Conservation (phyloP, 2,113 vertebrate genomes). For the Callospermophilus lateralis region DNA sequence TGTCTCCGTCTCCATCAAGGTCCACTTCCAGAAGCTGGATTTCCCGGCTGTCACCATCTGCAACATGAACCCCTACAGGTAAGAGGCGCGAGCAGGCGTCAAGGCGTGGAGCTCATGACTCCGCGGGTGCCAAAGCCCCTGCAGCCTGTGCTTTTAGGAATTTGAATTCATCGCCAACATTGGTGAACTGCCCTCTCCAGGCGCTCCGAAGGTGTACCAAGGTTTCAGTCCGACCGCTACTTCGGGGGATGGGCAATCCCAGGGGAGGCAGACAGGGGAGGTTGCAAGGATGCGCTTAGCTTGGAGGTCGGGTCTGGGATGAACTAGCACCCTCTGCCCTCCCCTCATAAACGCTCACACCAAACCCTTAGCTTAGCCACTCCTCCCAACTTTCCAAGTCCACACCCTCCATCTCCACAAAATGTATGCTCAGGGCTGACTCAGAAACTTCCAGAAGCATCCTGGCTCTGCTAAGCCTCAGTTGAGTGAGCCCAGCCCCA, state of each 20-base stretch:
- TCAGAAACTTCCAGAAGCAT: slow-evolving; percentile 58
- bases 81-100: slow-evolving; percentile 49
- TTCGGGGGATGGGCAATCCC: neutral
- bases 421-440: slow-evolving; percentile 38
- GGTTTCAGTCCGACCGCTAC: neutral
- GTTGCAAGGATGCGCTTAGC: neutral
- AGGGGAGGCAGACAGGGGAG: neutral
- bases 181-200: neutral
- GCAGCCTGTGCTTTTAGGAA: neutral
- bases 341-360: too few relatives aligned
- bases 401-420: slow-evolving; percentile 12
- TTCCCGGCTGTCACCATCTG: slow-evolving; percentile 92
- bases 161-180: neutral
- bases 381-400: neutral
- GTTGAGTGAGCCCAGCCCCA: slow-evolving; percentile 7
- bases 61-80: slow-evolving; percentile 93
- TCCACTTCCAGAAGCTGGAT: slow-evolving; percentile 89
- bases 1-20: slow-evolving; percentile 90
- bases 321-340: neutral
- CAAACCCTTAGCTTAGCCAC: neutral
- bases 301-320: neutral
- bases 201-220: neutral
- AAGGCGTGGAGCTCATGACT: rapidly evolving
- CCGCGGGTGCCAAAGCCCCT: neutral
- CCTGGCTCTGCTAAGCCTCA: slow-evolving; percentile 1